These are phyloP conservation scores for Ectemnius cavifrons DNA, from an alignment of 2,888 invertebrate species.

Conservation along the genomic window DNA sequence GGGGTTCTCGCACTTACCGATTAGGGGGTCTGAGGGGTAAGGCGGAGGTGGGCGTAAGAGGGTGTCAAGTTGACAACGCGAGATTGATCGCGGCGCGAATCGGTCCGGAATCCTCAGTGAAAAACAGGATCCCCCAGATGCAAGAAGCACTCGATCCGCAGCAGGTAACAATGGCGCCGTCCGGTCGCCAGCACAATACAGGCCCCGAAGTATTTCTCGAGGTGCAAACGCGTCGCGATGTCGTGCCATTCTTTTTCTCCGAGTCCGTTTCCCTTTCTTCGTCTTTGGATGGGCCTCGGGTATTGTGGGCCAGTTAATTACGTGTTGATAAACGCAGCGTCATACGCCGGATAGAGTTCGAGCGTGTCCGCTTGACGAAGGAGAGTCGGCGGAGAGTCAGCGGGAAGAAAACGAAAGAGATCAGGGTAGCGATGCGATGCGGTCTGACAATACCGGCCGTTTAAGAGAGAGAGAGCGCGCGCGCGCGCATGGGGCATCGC, in stretches of 20 bases:
- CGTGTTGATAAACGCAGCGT: constrained; percentile 75
- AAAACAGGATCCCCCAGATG: constrained; percentile 2
- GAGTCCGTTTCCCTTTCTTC: constrained; percentile 51
- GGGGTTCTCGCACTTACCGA: not conserved
- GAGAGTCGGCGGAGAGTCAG: constrained; percentile 15
- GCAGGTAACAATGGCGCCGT: constrained; percentile 31
- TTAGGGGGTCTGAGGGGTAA: too few relatives aligned
- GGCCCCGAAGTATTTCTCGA: constrained; percentile 52
- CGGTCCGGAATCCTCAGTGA: not conserved
- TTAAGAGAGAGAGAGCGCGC: constrained; percentile 66
- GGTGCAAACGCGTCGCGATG: constrained; percentile 16
- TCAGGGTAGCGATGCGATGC: constrained; percentile 18
- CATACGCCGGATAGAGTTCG: constrained; percentile 66
- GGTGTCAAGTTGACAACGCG: constrained; percentile 16
- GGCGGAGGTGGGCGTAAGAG: not conserved
- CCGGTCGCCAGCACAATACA: constrained; percentile 48
- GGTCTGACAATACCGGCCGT: constrained; percentile 69
- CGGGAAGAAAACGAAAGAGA: constrained; percentile 30
- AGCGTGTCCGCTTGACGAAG: constrained; percentile 29
- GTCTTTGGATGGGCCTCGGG: constrained; percentile 46
- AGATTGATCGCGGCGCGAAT: not conserved
- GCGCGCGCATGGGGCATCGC: constrained; percentile 40
- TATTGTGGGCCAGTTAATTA: constrained; percentile 77
- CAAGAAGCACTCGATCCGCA: constrained; percentile 31
- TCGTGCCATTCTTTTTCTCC: constrained; percentile 31